Evolutionary conservation across 2,797 vertebrate species (phyloP).

Genomic region (Selene dorsalis): DNA sequence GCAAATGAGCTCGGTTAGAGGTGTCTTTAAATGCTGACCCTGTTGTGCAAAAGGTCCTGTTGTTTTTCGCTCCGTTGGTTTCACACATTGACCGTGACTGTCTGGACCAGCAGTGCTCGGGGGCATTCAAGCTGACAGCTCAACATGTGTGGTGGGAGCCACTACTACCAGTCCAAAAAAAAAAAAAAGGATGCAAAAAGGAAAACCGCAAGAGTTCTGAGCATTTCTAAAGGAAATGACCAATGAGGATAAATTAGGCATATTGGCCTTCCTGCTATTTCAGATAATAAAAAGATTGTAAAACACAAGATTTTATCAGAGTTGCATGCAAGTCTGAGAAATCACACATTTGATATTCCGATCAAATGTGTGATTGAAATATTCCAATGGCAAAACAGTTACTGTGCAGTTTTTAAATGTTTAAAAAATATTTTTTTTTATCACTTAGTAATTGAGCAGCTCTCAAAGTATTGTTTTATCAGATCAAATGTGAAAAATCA

Average conservation of each 20-base stretch:
- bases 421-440: too few relatives aligned
- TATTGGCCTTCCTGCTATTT: slow-evolving; percentile 36
- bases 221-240: slow-evolving; percentile 40
- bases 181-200: slow-evolving; percentile 18
- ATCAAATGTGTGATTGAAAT: too few relatives aligned
- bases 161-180: background rate
- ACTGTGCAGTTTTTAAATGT: background rate
- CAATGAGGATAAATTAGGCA: slow-evolving; percentile 28
- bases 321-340: background rate
- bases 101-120: slow-evolving; percentile 53
- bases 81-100: slow-evolving; percentile 73
- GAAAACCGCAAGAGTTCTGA: slow-evolving; percentile 41
- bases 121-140: slow-evolving; percentile 46
- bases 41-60: slow-evolving; percentile 55
- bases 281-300: background rate
- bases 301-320: slow-evolving; percentile 14
- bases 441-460: background rate
- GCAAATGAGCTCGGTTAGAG: slow-evolving; percentile 25
- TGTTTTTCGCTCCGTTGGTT: slow-evolving; percentile 70
- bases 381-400: background rate
- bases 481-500: background rate
- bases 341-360: background rate
- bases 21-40: slow-evolving; percentile 59
- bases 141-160: slow-evolving; percentile 37
- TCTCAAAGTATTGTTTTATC: background rate